Conservation (phyloP, 2,797 vertebrate species). For the Notamacropus eugenii region DNA sequence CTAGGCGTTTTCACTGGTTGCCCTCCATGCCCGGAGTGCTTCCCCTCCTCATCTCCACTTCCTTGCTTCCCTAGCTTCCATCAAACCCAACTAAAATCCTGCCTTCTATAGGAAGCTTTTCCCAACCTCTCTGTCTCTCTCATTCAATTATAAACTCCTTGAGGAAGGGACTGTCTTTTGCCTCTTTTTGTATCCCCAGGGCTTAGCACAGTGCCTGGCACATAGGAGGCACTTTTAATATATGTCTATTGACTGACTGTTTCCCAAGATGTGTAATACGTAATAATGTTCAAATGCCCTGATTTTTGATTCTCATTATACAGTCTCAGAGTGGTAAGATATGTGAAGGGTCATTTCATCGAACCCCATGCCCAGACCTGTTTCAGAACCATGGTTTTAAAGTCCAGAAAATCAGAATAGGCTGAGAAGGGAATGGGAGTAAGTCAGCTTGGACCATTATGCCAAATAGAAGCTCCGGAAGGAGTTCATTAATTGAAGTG, state of each 20-base stretch:
- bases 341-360: neutral
- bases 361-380: neutral
- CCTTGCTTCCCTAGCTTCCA: neutral
- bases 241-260: constrained; percentile 5
- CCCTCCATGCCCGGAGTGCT: neutral
- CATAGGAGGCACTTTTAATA: neutral
- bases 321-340: neutral
- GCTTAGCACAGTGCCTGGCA: constrained; percentile 1
- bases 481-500: neutral
- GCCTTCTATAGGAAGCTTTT: neutral
- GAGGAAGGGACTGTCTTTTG: neutral
- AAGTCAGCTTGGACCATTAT: neutral
- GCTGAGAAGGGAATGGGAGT: neutral
- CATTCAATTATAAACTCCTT: constrained; percentile 33
- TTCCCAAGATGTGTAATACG: neutral
- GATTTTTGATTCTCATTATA: neutral
- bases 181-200: constrained; percentile 16
- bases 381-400: neutral
- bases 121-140: constrained; percentile 8
- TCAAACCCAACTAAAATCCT: neutral
- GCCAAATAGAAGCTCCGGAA: neutral
- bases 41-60: neutral
- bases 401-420: neutral
- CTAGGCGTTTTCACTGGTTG: neutral
- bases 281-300: neutral